Base-by-base conservation (phyloP, 2,113 vertebrate genomes). In the Salvator merianae region DNA sequence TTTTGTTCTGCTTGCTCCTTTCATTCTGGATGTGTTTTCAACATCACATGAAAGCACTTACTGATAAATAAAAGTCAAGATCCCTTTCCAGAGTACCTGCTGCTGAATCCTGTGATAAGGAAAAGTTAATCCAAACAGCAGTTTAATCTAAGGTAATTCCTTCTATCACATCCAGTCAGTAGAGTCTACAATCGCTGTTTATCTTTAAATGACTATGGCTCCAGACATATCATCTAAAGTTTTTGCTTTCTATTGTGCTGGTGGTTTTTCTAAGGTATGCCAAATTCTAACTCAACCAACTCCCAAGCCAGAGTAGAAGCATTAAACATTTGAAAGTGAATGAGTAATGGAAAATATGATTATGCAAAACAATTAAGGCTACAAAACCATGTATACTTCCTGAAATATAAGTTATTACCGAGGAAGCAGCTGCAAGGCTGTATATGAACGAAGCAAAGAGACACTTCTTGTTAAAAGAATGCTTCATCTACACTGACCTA, bases 71-170 rank as follows among this genome's bases (percentile, higher is more conserved):
- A 47, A 85, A 92, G 80, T 65, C 77, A 9, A 84, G 28, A 43
- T 86, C 63, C 71, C 90, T 90, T 90, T 87, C 66, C 88, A 18
- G 81, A 78, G 36, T 53, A 86, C 87, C 71, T 88, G 26, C 3
- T 59, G 26, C 77, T 72, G 78, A 89, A 86, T 78, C 73, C 38
- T 59, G 79, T 20, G 78, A 89, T 83, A 91, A 83, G 36, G 72
- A 80, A 88, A 30, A 90, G 72, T 73, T 69, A 88, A 84, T 91
- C 87, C 76, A 79, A 89, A 93, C 77, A 90, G 72, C 22, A 75
- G 68, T 24, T 75, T 89, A 73, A 88, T 71, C 70, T 16, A 50
- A 7, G 4, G 12, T 77, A 84, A 53, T n/a, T 86, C 71, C 79
- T 88, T 70, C 71, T 73, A 85, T 71, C 0, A 1, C 7, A 89